Evolutionary conservation across 2,113 vertebrate genomes (phyloP).

Genomic region (Rhizomys pruinosus): DNA sequence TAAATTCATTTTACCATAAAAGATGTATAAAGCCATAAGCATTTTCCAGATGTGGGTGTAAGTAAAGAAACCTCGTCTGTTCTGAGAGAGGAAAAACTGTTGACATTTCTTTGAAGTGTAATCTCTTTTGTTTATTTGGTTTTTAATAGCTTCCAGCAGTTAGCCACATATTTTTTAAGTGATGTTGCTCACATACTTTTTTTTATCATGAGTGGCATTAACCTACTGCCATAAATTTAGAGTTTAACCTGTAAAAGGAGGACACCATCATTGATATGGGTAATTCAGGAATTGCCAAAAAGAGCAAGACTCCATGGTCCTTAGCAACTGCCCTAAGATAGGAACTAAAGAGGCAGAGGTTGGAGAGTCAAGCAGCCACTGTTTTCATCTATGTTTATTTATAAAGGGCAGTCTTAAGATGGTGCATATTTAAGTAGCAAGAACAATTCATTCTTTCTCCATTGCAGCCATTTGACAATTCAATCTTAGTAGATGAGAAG

Average conservation of each 20-base stretch:
- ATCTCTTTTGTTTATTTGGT: constrained; percentile 92
- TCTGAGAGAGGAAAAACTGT: constrained; percentile 91
- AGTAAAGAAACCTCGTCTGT: constrained; percentile 90
- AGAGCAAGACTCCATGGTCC: background rate
- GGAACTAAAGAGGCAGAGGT: background rate
- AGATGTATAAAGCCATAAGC: constrained; percentile 90
- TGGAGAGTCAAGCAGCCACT: background rate
- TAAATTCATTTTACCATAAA: constrained; percentile 93
- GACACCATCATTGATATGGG: constrained; percentile 62
- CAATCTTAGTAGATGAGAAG: background rate
- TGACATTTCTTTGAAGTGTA: constrained; percentile 93
- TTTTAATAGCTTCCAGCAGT: constrained; percentile 93
- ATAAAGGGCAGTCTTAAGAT: background rate
- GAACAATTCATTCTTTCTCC: background rate
- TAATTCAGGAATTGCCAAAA: constrained; percentile 71
- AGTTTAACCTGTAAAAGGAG: constrained; percentile 82
- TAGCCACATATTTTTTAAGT: constrained; percentile 91
- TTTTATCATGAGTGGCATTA: constrained; percentile 87
- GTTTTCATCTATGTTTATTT: constrained; percentile 56
- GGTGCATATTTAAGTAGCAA: constrained; percentile 15
- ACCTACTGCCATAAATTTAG: constrained; percentile 85
- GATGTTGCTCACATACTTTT: constrained; percentile 88
- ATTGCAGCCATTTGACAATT: background rate
- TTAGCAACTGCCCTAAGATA: background rate
- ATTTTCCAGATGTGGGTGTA: constrained; percentile 93